Base-by-base conservation (phyloP, 2,888 invertebrate species). In the Drosophila dives region DNA sequence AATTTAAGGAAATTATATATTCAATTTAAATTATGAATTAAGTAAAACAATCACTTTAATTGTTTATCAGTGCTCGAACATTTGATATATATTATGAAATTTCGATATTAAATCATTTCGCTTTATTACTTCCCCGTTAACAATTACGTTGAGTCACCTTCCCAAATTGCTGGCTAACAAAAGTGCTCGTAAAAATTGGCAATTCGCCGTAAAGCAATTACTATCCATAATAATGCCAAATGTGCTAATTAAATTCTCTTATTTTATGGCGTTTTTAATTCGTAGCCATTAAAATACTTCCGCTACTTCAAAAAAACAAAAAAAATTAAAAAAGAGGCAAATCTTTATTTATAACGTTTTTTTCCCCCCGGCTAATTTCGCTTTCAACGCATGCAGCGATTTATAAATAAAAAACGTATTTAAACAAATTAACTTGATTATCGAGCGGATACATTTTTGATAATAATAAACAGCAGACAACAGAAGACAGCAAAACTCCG, bases 381-480 rank as follows among this genome's bases (percentile, higher is more conserved):
- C 55, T 63, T 63, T 33, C 54, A 26, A 36, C 36, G 23, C n/a
- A 38, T 49, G 56, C 23, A 45, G 45, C 29, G 42, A 61, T 58
- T 71, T 85, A 86, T 85, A 85, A 88, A 85, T 85, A 85, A 86
- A 79, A 63, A 23, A 15, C 80, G 62, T 60, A 58, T 68, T 77
- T 72, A 86, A 89, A 71, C 73, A 85, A 85, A 86, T 88, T 90
- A 88, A 80, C 56, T 79, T 72, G 89, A 85, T 90, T 85, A 90
- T 86, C 89, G 82, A 71, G 72, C 75, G 75, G 82, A 78, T 80
- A 66, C 78, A 61, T 62, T 67, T 74, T 74, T 74, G 74, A 55
- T 74, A 71, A 72, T 80, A 70, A 74, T 69, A 58, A 71, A 63
- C 60, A 50, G 55, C 40, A 53, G 45, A 49, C 32, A 10, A n/a